These are phyloP conservation scores for Xiphophorus hellerii DNA, from an alignment of 2,113 vertebrate species.

Conservation along the genomic window DNA sequence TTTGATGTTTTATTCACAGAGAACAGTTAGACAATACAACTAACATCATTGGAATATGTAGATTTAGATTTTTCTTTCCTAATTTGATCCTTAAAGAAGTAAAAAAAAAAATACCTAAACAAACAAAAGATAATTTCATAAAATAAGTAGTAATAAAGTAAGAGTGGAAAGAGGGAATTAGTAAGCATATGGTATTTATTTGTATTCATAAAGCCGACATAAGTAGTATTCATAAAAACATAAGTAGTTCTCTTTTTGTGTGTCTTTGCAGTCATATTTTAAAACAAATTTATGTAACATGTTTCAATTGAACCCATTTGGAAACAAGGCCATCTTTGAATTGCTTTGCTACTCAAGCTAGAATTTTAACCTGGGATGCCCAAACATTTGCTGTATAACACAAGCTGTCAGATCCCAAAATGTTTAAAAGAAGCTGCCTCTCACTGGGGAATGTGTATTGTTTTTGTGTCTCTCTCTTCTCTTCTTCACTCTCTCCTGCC, in stretches of 20 bases:
- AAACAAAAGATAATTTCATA: neutral
- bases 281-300: neutral
- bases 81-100: too few relatives aligned
- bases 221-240: neutral
- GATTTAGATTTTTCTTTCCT: neutral
- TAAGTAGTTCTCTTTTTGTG: neutral
- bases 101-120: neutral
- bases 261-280: neutral
- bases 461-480: neutral
- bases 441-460: constrained; percentile 22
- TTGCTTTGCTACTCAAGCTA: neutral
- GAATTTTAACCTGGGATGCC: neutral
- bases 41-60: neutral
- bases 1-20: neutral
- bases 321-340: neutral
- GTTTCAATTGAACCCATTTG: neutral
- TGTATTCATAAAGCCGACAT: neutral
- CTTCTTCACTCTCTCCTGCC: constrained; percentile 30
- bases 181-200: neutral
- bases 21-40: neutral
- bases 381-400: neutral
- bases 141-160: neutral
- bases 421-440: constrained; percentile 45
- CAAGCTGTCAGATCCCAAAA: constrained; percentile 52
- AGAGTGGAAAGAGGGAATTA: neutral